Conservation (phyloP, 2,113 vertebrate species). For the Pagrus major region DNA sequence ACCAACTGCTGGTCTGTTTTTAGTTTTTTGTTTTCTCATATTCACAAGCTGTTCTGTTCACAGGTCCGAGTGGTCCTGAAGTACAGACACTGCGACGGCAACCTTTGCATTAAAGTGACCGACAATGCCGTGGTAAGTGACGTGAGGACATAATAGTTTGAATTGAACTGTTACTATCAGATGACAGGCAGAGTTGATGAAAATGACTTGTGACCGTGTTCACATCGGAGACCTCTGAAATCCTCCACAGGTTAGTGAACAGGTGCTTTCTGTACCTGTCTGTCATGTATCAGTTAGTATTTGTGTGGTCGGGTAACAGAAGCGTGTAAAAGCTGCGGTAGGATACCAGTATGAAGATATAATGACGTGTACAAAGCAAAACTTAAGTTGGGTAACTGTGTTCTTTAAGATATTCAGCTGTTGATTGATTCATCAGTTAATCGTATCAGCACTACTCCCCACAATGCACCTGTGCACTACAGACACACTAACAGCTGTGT, state of each 20-base stretch:
- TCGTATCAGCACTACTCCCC: neutral
- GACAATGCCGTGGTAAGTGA: constrained; percentile 94
- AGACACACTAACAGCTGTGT: neutral
- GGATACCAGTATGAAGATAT: too few relatives aligned
- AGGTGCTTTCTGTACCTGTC: too few relatives aligned
- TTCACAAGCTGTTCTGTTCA: constrained; percentile 57
- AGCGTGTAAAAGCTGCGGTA: neutral
- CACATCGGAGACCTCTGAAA: neutral
- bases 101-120: constrained; percentile 97
- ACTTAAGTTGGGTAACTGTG: neutral
- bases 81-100: constrained; percentile 96
- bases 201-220: neutral
- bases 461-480: neutral
- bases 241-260: neutral
- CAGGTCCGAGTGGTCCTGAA: constrained; percentile 97
- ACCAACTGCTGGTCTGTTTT: neutral
- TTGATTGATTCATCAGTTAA: neutral
- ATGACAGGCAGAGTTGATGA: neutral
- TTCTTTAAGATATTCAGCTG: neutral
- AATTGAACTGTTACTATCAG: neutral
- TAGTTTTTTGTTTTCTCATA: neutral
- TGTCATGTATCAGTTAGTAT: fast-evolving
- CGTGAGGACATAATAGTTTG: neutral
- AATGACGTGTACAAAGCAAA: neutral
- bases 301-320: neutral